These are phyloP conservation scores for Hyposoter dolosus DNA, from an alignment of 2,888 invertebrate species.

Conservation along the genomic window DNA sequence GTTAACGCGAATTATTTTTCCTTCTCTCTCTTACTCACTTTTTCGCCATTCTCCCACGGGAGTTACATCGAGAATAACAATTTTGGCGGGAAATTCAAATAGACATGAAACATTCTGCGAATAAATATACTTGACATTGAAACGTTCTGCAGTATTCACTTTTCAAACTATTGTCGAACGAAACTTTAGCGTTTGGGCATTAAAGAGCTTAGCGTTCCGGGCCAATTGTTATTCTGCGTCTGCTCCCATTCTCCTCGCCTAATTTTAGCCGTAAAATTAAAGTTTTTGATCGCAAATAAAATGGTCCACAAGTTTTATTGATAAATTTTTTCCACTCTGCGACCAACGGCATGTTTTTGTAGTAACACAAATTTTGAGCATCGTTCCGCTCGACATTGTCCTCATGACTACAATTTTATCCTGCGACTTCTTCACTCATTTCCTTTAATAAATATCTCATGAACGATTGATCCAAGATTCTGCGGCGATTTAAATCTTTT, in stretches of 20 bases:
- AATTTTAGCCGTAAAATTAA: neutral
- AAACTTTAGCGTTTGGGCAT: neutral
- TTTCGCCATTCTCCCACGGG: slow-evolving; percentile 13
- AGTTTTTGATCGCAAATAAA: neutral
- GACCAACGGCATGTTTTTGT: neutral
- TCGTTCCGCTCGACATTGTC: neutral
- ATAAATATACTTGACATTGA: neutral
- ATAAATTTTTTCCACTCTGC: neutral
- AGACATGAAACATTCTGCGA: neutral
- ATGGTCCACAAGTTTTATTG: neutral
- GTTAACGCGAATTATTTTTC: slow-evolving; percentile 34
- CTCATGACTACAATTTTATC: neutral
- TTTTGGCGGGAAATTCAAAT: slow-evolving; percentile 53
- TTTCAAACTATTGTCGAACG: neutral
- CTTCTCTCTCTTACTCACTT: neutral
- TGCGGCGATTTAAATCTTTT: neutral
- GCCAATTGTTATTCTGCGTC: neutral
- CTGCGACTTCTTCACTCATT: neutral
- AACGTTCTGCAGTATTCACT: neutral
- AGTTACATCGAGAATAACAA: neutral
- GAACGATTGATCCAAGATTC: neutral
- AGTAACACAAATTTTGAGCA: neutral
- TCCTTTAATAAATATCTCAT: neutral
- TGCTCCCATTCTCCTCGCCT: neutral
- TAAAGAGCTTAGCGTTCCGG: neutral